Conservation (phyloP, 2,888 invertebrate species). For the Chironomus riparius region DNA sequence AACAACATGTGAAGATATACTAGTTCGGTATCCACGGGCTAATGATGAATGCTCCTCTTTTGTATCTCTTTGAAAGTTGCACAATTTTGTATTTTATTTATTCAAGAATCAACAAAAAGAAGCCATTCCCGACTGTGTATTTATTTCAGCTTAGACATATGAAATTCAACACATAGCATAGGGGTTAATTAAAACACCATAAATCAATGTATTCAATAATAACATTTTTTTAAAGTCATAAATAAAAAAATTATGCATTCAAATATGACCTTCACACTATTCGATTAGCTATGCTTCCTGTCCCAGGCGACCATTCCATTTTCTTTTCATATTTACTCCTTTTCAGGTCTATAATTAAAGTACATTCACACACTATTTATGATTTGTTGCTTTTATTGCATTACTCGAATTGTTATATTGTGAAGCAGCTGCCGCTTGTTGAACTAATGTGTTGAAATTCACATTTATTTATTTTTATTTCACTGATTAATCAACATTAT, state of each 20-base stretch:
- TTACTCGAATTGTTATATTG: no score
- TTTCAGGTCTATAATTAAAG: constrained; percentile 7
- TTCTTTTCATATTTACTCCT: background rate
- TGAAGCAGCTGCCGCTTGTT: no score
- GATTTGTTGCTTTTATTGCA: background rate
- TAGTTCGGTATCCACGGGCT: background rate
- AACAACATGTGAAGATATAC: no score
- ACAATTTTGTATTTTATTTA: background rate
- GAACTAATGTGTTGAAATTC: no score
- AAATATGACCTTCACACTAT: background rate
- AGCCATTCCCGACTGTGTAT: background rate
- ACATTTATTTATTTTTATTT: no score
- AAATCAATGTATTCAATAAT: background rate
- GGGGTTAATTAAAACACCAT: constrained; percentile 19
- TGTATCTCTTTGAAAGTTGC: background rate
- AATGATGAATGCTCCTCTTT: background rate
- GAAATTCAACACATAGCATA: background rate
- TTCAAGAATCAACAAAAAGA: no score
- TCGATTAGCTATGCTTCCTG: background rate
- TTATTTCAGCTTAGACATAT: background rate
- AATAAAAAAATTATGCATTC: background rate
- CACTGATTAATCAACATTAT: no score
- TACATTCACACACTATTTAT: constrained; percentile 11
- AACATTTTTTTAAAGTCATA: background rate
- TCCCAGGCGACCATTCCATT: background rate